Conservation (phyloP, 2,113 vertebrate genomes). For the Mustela nigripes region DNA sequence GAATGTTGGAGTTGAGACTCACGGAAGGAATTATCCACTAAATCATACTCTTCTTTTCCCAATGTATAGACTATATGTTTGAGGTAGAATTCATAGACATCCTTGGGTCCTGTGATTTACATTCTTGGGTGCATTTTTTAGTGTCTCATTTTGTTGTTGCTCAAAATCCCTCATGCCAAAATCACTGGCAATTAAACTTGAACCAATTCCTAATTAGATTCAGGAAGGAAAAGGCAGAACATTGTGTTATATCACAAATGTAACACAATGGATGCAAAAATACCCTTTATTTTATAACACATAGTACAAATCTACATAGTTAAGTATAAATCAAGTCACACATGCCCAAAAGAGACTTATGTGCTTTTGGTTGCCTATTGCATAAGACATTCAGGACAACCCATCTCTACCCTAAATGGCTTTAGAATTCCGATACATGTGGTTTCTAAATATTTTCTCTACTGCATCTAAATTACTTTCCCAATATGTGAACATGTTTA, state of each 20-base stretch:
- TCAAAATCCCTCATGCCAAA: neutral
- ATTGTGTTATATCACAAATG: neutral
- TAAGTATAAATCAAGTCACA: constrained; percentile 63
- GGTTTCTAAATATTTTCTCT: constrained; percentile 1
- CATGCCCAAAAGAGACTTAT: neutral
- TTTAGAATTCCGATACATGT: constrained; percentile 68
- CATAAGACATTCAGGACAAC: constrained; percentile 38
- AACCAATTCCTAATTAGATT: neutral
- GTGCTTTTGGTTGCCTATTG: constrained; percentile 43
- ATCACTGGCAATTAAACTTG: constrained; percentile 20
- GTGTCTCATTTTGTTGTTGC: neutral
- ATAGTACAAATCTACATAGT: neutral
- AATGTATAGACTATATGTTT: neutral
- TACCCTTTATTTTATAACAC: neutral
- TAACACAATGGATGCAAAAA: neutral
- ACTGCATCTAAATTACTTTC: neutral
- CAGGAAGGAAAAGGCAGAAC: constrained; percentile 5
- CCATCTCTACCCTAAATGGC: neutral
- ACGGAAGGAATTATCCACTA: neutral
- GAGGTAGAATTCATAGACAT: neutral
- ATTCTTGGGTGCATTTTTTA: neutral
- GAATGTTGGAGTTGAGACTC: neutral
- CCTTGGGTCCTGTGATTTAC: neutral
- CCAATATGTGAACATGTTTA: neutral
- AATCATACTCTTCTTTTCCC: neutral